Evolutionary conservation across 2,797 vertebrate species (phyloP), one percentile per base, ranked within the genome.

Genomic region (Psittacula derbiana): DNA sequence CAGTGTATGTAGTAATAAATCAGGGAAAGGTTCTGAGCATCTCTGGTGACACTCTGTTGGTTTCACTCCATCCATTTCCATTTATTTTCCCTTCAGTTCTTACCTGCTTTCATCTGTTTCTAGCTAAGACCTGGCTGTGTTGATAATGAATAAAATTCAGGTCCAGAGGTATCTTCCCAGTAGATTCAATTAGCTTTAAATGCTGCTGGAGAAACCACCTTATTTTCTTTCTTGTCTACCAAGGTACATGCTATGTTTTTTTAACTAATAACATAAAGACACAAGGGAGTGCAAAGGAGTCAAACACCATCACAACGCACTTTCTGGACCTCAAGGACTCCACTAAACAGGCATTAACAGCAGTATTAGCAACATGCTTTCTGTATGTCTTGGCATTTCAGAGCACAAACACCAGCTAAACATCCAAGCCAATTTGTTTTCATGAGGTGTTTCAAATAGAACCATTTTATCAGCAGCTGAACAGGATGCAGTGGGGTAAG

Each of bases 281-380:
- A 27, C 15, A 4, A 9, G 36, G 43, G 21, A 79, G 60, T 50
- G 50, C 50, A 44, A 70, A 67, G 20, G 43, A 46, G 71, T 41
- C 30, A 28, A 57, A 60, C 3, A 27, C 53, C 83, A 41, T 17
- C 74, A 43, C 55, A 76, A 17, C 21, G 85, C 55, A 33, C 27
- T 31, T 41, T 46, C 71, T 66, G 80, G 53, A 55, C 46, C 16
- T 46, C 58, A 10, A 47, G 66, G 10, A 3, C 27, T 38, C 47
- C 2, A 0, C 46, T 5, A 10, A 43, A 27, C 28, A 19, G 27
- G 19, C 20, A 23, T 49, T 23, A 44, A 11, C 30, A 41, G 44
- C 1, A 0, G 41, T 1, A n/a, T 15, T 44, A 44, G 44, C 5
- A 19, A 64, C 31, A 16, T 6, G 21, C 5, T 2, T 73, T 73